Evolutionary conservation across 2,888 invertebrate species (phyloP), one percentile per base, ranked within the genome.

Genomic region (Spodoptera picta): DNA sequence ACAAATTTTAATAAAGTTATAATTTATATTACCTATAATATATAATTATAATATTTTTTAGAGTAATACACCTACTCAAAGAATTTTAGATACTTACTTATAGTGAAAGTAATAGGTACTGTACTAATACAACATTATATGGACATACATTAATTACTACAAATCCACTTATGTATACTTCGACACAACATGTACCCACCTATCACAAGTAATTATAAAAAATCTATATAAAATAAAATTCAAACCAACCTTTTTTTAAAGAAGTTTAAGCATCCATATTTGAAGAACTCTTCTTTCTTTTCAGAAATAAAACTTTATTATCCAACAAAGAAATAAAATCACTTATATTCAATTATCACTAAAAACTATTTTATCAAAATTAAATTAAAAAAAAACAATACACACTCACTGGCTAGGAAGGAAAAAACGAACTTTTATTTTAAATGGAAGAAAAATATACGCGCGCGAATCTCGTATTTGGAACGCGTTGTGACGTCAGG

Each of bases 401-500:
- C 73, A 58, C 51, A 63, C 44, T 5, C 66, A 64, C 69, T 60
- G 52, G 50, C 53, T 55, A 27, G 52, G 67, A 47, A 54, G 11
- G 52, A 54, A 10, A 53, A 63, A 57, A 56, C 7, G n/a, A 65
- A 73, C 65, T 48, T 41, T 64, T 51, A 60, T 61, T 69, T 66
- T 55, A 19, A n/a, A 42, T 36, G 51, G 70, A 55, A 55, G 70
- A 65, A 70, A 64, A 63, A 42, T 23, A 46, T 70, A 65, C 58
- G 65, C 70, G 76, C 83, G 82, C 77, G 75, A 70, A 73, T 75
- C 73, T 62, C 64, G 69, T 70, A 75, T 52, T 60, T 41, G 27
- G 71, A 69, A 54, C 54, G 48, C 47, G 61, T 79, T 14, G 48
- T 81, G 75, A 82, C 78, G 82, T 79, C 83, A 82, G 75, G 48